phyloP scores from a whole-genome alignment of 2,113 vertebrate genomes.

The Propithecus coquereli region DNA sequence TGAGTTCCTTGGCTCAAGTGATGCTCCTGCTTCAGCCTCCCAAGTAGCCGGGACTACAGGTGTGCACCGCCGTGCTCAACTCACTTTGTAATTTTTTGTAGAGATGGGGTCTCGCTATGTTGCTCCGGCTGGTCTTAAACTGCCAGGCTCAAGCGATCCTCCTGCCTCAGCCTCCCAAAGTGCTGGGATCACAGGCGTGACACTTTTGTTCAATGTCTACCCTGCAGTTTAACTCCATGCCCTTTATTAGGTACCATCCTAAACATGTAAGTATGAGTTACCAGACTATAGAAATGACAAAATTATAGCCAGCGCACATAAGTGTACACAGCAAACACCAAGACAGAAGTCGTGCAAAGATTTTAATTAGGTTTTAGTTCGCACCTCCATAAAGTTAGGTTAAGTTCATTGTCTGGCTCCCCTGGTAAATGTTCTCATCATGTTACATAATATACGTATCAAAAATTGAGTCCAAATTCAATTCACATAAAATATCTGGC shows the following conservation, averaged over 20 bases:
- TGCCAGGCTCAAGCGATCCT: too few relatives aligned
- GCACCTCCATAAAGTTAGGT: background rate
- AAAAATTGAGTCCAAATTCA: background rate
- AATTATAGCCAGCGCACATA: rapidly evolving
- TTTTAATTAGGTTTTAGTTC: background rate
- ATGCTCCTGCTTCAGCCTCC: too few relatives aligned
- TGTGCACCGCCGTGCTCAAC: too few relatives aligned
- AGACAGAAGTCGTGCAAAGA: background rate
- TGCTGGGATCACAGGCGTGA: too few relatives aligned
- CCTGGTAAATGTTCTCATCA: background rate
- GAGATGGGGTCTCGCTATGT: too few relatives aligned
- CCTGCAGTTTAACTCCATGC: background rate
- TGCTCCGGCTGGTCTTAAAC: too few relatives aligned
- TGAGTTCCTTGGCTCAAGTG: too few relatives aligned
- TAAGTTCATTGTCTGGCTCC: background rate
- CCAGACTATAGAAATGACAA: background rate
- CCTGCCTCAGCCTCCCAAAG: too few relatives aligned
- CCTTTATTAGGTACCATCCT: background rate
- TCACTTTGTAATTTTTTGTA: too few relatives aligned
- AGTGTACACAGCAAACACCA: background rate
- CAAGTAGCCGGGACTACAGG: too few relatives aligned
- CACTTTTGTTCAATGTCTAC: background rate
- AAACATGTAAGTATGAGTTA: background rate
- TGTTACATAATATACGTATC: background rate
- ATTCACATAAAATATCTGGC: background rate